These are phyloP conservation scores for Laticauda colubrina DNA, from an alignment of 2,113 vertebrate species.

Conservation along the genomic window DNA sequence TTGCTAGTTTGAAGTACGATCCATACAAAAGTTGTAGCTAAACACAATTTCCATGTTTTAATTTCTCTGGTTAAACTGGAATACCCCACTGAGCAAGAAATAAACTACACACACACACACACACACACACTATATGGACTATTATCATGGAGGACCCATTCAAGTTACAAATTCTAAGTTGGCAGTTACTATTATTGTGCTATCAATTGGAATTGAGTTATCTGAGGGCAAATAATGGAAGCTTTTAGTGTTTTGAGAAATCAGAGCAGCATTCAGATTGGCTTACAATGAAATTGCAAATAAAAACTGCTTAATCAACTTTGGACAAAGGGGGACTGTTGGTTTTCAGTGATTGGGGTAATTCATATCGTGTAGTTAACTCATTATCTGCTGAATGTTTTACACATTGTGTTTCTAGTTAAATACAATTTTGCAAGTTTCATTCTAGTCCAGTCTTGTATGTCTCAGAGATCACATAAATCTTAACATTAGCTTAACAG, in stretches of 20 bases:
- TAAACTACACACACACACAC: too few species aligned
- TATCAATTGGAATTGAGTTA: background rate
- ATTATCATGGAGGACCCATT: background rate
- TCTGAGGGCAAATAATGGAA: background rate
- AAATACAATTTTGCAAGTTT: background rate
- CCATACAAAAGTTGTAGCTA: too few species aligned
- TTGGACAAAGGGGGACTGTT: background rate
- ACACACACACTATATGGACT: background rate
- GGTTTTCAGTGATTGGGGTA: background rate
- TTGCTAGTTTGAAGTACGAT: too few species aligned
- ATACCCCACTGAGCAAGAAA: too few species aligned
- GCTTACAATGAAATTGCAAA: background rate
- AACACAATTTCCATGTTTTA: too few species aligned
- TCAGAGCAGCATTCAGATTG: background rate
- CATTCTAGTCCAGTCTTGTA: background rate
- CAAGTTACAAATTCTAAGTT: background rate
- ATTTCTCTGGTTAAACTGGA: too few species aligned
- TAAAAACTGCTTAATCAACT: background rate
- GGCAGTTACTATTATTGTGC: background rate
- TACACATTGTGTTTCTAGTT: background rate
- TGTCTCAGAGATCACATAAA: background rate
- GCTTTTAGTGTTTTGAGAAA: background rate
- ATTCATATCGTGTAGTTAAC: background rate
- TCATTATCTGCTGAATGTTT: background rate
- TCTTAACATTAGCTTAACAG: background rate